Evolutionary conservation across 1,140 invertebrate genomes (phyloP), one percentile per base, ranked within the genome.

Genomic region (Bombus waltoni): DNA sequence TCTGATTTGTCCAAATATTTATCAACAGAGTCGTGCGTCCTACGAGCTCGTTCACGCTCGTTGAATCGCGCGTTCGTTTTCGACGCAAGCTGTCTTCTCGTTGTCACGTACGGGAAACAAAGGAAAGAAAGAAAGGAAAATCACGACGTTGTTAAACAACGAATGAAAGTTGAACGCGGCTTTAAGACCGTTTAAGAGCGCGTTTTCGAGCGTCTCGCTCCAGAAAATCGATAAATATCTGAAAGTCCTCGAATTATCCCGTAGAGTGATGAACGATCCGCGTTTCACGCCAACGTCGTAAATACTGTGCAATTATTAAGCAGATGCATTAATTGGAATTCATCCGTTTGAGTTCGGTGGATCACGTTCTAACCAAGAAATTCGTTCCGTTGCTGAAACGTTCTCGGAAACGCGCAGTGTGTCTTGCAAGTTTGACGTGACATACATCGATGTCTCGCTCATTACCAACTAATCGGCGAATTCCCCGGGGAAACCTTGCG

Each of bases 391-490:
- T 35, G 28, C 25, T 11, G 28, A 76, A n/a, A 10, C 22, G 35
- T 57, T 59, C 47, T n/a, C 10, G 59, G 4, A 11, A 38, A 40
- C 25, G 11, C 6, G n/a, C 4, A 1, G n/a, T 0, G 8, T 53
- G 18, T 47, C 25, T 59, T 15, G 13, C 70, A 4, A 57, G 4
- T 35, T 65, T 22, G 10, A 42, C 53, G 65, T 57, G 82, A 71
- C 82, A 80, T 68, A 59, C 32, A 70, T 77, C 62, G 59, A 68
- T 6, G 15, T 42, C 59, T 59, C 70, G 47, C 53, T 25, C 40
- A n/a, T 32, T 75, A 72, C 65, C 62, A 81, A 71, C 73, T 76
- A 89, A 89, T 85, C 68, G 68, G 78, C 70, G 62, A 88, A 85
- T 85, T 89, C 77, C 42, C 74, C 44, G 40, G 15, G 73, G 78